Evolutionary conservation across 2,113 vertebrate genomes (phyloP), one percentile per base, ranked within the genome.

Genomic region (Strix aluco): DNA sequence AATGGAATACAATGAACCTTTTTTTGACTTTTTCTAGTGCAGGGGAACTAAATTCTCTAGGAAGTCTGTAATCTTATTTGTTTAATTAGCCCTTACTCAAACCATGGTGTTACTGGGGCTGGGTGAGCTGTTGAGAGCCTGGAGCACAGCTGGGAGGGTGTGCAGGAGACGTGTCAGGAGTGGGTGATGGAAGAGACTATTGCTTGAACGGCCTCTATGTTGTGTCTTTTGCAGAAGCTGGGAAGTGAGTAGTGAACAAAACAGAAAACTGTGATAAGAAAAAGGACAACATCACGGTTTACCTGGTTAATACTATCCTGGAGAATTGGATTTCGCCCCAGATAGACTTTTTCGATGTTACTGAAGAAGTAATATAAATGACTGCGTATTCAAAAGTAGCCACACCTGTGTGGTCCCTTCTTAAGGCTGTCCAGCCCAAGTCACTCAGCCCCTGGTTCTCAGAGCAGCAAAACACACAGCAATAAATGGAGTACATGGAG

Each of bases 31-130:
- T 69, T 79, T 57, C 18, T 34, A n/a, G 26, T 21, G 38, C 32
- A 30, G 10, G 14, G 38, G n/a, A 65, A 34, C 6, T 26, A 30
- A 49, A 16, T 49, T 88, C 63, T 75, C n/a, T 21, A 55, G 38
- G 8, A 80, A 47, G 63, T 4, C 11, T 44, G 26, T 40, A 59
- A 91, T 36, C 9, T 15, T 71, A 9, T 6, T 57, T 73, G 23
- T 27, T 67, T 66, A 52, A 12, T 25, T 69, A 74, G 13, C 13
- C 26, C 14, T 69, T 80, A 13, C 44, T 75, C 29, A 58, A 27
- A 52, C 34, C 61, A 15, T 23, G 52, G 13, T 11, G 13, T 38
- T 71, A 25, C 11, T 0, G 0, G 40, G 27, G 51, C 19, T 0
- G 1, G 15, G 22, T 62, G 32, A 27, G 27, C 62, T 51, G 26